These are phyloP conservation scores for Sinohyriopsis cumingii DNA, from an alignment of 2,888 invertebrate genomes.

Conservation along the genomic window DNA sequence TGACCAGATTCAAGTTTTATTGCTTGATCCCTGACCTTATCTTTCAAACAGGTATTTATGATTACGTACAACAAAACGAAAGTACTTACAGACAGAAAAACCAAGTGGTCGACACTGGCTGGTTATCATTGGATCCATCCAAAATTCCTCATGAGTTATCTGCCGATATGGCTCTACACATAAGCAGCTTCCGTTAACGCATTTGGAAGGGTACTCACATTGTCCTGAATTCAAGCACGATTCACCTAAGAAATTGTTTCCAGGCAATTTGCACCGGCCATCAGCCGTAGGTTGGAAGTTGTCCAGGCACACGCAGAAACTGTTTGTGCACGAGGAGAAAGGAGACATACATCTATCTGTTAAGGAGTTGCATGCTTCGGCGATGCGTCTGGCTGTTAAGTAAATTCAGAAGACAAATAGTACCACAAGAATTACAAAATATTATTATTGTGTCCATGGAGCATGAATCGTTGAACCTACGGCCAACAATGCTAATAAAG, in stretches of 20 bases:
- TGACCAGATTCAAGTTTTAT: too few relatives aligned
- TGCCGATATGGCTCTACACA: conserved; percentile 37
- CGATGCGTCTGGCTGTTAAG: conserved; percentile 13
- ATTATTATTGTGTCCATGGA: too few relatives aligned
- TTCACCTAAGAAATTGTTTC: conserved; percentile 24
- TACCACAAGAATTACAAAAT: too few relatives aligned
- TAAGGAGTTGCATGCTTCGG: conserved; percentile 33
- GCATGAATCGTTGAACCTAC: too few relatives aligned
- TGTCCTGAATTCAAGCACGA: conserved; percentile 23
- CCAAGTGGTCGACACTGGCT: conserved; percentile 38
- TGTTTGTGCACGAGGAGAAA: conserved; percentile 36
- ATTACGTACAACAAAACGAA: neutral
- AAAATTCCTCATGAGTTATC: conserved; percentile 42
- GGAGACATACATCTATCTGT: conserved; percentile 40
- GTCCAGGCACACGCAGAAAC: conserved; percentile 37
- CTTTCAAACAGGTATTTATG: neutral
- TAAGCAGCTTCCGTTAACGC: conserved; percentile 37
- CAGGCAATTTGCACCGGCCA: conserved; percentile 42
- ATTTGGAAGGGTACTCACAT: conserved; percentile 44
- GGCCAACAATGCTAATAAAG: too few relatives aligned
- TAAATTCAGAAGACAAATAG: neutral
- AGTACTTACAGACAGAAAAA: conserved; percentile 36
- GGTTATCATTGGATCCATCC: conserved; percentile 40
- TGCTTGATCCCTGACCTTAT: too few relatives aligned
- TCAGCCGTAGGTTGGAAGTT: conserved; percentile 38